Conservation (phyloP, 2,797 vertebrate genomes). For the Argya squamiceps region DNA sequence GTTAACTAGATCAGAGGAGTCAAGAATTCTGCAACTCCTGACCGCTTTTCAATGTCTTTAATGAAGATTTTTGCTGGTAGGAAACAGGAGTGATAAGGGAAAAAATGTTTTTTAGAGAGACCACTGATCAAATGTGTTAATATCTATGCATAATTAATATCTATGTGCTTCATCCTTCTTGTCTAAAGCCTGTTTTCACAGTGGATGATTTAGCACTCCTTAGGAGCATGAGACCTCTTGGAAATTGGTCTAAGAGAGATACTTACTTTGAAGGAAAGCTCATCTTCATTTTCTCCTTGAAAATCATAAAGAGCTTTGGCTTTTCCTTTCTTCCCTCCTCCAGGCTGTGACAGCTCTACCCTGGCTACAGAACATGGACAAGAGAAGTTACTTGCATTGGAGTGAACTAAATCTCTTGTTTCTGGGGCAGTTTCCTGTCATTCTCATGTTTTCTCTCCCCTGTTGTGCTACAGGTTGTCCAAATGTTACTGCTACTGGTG, state of each 20-base stretch:
- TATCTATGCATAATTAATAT: neutral
- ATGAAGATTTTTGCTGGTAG: neutral
- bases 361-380: slow-evolving; percentile 55
- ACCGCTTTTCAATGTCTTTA: neutral
- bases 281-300: slow-evolving; percentile 84
- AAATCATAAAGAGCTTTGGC: slow-evolving; percentile 87
- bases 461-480: neutral
- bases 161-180: neutral
- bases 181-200: neutral
- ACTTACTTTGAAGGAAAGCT: slow-evolving; percentile 87
- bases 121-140: neutral
- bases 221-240: neutral
- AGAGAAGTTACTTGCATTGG: neutral
- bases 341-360: slow-evolving; percentile 23
- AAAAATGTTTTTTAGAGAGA: neutral
- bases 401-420: neutral
- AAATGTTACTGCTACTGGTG: neutral
- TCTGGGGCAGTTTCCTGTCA: neutral
- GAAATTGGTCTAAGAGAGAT: neutral
- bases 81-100: neutral
- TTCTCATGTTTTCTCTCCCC: neutral
- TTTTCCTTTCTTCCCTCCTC: slow-evolving; percentile 63
- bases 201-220: neutral
- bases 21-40: neutral
- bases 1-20: neutral